Percentiles rank a stretch among this genome's conserved stretches.
These are phyloP conservation scores for Merodon equestris DNA, from an alignment of 2,888 invertebrate species.

Conservation along the genomic window DNA sequence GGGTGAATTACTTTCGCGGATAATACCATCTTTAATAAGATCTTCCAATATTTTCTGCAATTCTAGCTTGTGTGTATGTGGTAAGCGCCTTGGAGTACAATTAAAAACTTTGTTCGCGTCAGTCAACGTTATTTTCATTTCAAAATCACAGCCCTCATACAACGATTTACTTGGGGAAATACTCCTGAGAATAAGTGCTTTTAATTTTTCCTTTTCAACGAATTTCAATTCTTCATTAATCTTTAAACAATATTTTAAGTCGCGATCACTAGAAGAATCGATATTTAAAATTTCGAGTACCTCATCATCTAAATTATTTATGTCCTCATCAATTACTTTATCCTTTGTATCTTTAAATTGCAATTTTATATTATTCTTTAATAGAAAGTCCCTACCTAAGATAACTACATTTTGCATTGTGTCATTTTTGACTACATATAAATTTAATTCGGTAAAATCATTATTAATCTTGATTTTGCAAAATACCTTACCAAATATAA, in stretches of 20 bases:
- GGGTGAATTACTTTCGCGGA: constrained; percentile 55
- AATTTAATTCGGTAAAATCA: no score
- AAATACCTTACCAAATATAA: no score
- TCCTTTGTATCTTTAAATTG: no score
- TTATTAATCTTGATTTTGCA: no score
- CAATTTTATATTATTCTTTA: no score
- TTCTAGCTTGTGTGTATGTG: constrained; percentile 35
- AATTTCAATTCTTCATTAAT: not conserved
- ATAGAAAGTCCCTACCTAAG: no score
- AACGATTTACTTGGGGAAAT: not conserved
- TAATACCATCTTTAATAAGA: constrained; percentile 31
- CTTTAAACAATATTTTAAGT: no score
- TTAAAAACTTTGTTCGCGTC: constrained; percentile 19
- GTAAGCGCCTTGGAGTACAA: constrained; percentile 29
- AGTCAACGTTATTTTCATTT: not conserved
- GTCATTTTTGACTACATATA: no score
- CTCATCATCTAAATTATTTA: no score
- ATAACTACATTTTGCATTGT: no score
- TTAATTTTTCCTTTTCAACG: not conserved
- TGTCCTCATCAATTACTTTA: no score
- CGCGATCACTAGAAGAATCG: no score
- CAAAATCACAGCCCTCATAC: not conserved
- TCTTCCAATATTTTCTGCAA: constrained; percentile 33
- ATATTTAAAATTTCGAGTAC: not conserved
- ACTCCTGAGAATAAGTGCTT: not conserved